Evolutionary conservation across 2,888 invertebrate species (phyloP), one percentile per base, ranked within the genome.

Genomic region (Drosophila infuscata): DNA sequence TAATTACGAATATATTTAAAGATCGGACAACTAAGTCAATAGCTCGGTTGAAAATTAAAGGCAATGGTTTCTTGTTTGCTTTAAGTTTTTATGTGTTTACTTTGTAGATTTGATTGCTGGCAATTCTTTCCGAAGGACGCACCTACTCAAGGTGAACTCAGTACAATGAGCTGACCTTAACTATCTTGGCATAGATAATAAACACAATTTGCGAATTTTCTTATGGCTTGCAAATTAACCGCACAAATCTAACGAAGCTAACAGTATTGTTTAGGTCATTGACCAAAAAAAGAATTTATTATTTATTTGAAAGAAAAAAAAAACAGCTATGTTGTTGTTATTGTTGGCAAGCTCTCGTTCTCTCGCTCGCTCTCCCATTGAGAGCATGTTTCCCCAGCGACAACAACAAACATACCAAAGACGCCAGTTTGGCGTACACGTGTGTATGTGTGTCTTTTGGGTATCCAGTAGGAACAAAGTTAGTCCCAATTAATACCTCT

Each of bases 241-340:
- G n/a, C 35, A 76, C 71, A 60, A 65, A 75, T 79, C 30, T 35
- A 63, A 78, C 69, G 74, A 69, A 78, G 60, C 46, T 46, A 46
- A 46, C 25, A 75, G 77, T 61, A 69, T 56, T 76, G 76, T 87
- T 89, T 89, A 84, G 86, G 86, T 87, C 86, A 87, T 87, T 87
- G 86, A 87, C 86, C 86, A 87, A 87, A 87, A 85, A 89, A 86
- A 88, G 83, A 86, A 75, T 70, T 70, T 83, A 74, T 73, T 69
- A 76, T 73, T 70, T 74, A 62, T 66, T 66, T 68, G 71, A 74
- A 80, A n/a, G 71, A 74, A 66, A 70, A 64, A 48, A 77, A 66
- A 68, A 64, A 15, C 25, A 4, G 8, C 46, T 20, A 3, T 46
- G 12, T 8, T 46, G 46, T 46, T 46, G 12, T 46, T 12, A 25